Evolutionary conservation across 2,113 vertebrate species (phyloP).

Genomic region (Nycticebus coucang): DNA sequence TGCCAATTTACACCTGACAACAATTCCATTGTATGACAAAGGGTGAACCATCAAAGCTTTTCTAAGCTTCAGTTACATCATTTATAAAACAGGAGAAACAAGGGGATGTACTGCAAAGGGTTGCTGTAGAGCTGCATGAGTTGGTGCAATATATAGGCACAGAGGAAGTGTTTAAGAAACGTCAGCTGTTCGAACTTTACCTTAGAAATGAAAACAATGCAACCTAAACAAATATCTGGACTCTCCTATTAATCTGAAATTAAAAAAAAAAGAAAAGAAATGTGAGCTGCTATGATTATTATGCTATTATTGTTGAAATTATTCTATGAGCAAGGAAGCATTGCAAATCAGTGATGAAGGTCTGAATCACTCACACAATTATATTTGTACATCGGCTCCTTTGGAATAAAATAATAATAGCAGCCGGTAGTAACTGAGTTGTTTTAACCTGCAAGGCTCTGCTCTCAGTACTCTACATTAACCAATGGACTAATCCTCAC

Average conservation of each 20-base stretch:
- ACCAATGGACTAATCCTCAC: background rate
- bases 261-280: background rate
- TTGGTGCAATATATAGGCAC: background rate
- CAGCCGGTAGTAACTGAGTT: background rate
- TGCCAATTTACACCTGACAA: background rate
- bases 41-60: background rate
- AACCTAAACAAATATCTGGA: no score
- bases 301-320: background rate
- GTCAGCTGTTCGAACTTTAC: background rate
- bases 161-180: background rate
- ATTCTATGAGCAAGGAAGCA: background rate
- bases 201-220: no score
- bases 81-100: background rate
- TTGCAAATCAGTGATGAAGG: background rate
- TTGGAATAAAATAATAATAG: constrained; percentile 2
- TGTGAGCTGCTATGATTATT: background rate
- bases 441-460: background rate
- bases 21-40: background rate
- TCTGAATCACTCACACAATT: background rate
- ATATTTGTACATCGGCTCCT: background rate
- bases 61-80: background rate
- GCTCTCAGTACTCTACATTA: background rate
- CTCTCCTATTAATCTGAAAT: no score
- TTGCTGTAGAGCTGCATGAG: background rate
- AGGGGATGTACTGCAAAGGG: background rate